These are phyloP conservation scores for Trachelus stipa DNA, from an alignment of 2,888 invertebrate species.

Conservation along the genomic window DNA sequence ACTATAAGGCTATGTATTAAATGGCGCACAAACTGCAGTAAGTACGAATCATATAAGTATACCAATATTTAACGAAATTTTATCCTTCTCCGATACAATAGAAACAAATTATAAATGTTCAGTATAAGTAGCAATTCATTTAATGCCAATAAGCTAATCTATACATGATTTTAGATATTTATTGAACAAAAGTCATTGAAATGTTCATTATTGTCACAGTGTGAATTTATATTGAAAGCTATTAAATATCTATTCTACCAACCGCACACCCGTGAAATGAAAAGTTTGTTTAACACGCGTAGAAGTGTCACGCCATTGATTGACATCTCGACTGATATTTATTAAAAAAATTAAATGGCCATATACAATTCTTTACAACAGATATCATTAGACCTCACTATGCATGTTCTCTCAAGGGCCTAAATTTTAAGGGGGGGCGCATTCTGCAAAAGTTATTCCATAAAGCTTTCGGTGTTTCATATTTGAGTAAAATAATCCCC, in stretches of 20 bases:
- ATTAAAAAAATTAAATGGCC: constrained; percentile 10
- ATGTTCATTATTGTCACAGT: no score
- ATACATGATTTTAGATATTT: neutral
- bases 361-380: constrained; percentile 16
- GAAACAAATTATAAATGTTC: neutral
- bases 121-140: neutral
- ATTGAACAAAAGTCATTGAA: no score
- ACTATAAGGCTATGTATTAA: neutral
- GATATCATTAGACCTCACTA: constrained; percentile 20
- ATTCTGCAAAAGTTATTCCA: neutral
- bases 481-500: constrained; percentile 32
- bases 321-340: constrained; percentile 12
- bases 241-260: constrained; percentile 13
- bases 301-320: constrained; percentile 9
- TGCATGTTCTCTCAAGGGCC: constrained; percentile 11
- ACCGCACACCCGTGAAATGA: constrained; percentile 2
- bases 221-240: no score
- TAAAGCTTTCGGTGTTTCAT: neutral
- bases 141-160: neutral
- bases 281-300: neutral
- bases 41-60: neutral
- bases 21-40: neutral
- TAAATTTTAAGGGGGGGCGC: neutral
- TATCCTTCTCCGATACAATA: neutral
- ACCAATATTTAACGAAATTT: neutral